phyloP scores from a whole-genome alignment of 2,888 invertebrate genomes.

The Nemurella pictetii region DNA sequence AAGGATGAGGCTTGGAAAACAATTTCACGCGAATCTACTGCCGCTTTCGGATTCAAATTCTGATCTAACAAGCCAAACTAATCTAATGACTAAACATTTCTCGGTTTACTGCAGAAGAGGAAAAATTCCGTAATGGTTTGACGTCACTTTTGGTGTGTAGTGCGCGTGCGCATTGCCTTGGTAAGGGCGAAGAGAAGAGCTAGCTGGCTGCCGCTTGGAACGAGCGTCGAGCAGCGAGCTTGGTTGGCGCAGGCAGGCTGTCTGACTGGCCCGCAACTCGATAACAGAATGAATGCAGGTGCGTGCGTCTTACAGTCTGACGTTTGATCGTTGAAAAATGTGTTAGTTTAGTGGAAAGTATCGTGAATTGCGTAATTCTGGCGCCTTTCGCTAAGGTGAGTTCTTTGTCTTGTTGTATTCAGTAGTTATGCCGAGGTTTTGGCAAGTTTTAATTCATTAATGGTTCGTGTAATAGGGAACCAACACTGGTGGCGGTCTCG shows the following conservation, averaged over 20 bases:
- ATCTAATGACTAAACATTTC: conserved; percentile 7
- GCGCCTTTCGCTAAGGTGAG: not conserved
- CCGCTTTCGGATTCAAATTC: not conserved
- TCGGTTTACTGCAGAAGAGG: conserved; percentile 27
- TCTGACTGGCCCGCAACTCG: not conserved
- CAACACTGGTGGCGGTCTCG: not conserved
- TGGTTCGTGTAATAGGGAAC: not conserved
- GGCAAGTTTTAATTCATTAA: not conserved
- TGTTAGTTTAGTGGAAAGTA: not conserved
- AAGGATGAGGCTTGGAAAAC: not conserved
- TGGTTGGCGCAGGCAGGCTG: not conserved
- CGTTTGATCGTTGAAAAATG: not conserved
- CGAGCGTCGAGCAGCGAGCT: not conserved
- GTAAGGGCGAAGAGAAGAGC: conserved; percentile 37
- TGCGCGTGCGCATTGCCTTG: conserved; percentile 39
- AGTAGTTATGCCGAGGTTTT: not conserved
- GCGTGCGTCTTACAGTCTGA: not conserved
- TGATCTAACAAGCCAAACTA: not conserved
- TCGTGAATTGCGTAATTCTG: not conserved
- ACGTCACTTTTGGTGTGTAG: conserved; percentile 29
- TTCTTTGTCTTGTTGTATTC: not conserved
- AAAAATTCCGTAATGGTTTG: conserved; percentile 36
- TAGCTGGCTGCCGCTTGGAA: not conserved
- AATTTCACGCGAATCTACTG: not conserved
- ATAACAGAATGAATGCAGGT: not conserved